phyloP scores from a whole-genome alignment of 2,888 invertebrate genomes.

The Ormyrus labotus region DNA sequence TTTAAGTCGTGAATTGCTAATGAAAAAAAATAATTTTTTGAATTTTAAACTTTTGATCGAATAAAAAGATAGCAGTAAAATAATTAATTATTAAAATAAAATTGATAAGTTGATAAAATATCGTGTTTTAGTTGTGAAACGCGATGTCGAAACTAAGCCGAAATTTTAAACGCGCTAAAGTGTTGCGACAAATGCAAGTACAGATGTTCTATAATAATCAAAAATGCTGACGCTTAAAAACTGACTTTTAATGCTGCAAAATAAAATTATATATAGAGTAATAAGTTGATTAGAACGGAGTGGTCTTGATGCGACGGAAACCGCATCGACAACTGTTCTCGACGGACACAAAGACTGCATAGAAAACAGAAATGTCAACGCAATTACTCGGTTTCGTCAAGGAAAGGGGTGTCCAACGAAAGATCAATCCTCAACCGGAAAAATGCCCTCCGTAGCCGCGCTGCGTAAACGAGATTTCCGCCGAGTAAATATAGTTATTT shows the following conservation, averaged over 20 bases:
- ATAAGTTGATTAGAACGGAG: too few species aligned
- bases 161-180: conserved; percentile 4
- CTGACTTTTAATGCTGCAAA: too few species aligned
- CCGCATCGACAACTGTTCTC: too few species aligned
- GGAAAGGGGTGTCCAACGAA: background rate
- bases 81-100: too few species aligned
- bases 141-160: background rate
- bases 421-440: background rate
- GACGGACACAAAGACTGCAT: background rate
- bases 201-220: background rate
- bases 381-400: background rate
- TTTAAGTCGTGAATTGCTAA: too few species aligned
- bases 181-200: background rate
- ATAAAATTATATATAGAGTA: too few species aligned
- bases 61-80: too few species aligned
- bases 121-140: conserved; percentile 11
- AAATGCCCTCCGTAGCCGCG: background rate
- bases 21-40: too few species aligned
- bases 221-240: background rate
- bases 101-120: too few species aligned
- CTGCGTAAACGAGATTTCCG: background rate
- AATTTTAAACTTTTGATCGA: too few species aligned
- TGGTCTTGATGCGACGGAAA: too few species aligned
- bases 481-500: conserved; percentile 20
- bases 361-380: conserved; percentile 7